Evolutionary conservation across 2,888 invertebrate genomes (phyloP), one percentile per base, ranked within the genome.

Genomic region (Leptodirus hochenwartii): DNA sequence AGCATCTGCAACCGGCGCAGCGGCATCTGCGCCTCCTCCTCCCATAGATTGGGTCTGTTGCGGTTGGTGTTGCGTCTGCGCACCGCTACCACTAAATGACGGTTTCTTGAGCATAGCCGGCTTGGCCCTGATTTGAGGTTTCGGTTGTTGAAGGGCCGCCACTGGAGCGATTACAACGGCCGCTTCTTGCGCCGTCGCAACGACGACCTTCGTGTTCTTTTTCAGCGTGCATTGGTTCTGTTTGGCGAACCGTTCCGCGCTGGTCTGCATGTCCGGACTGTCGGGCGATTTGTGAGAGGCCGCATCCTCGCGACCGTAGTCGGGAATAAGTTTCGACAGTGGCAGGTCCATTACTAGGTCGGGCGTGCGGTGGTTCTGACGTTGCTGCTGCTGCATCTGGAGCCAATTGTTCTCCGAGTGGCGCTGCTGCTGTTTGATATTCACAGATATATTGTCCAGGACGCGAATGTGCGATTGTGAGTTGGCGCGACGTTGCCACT

Each of bases 261-360:
- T 72, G 8, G 76, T 77, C 34, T 73, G 70, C 65, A 69, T 68
- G 38, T 71, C 70, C 1, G 69, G 66, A 32, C 66, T 67, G 35
- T 64, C 66, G 0, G 62, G 62, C 51, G 48, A 38, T 53, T 54
- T 10, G 51, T 44, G 24, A 3, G 25, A 27, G 11, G 26, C 24
- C 2, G 20, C n/a, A 16, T 34, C 35, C 5, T 31, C 33, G n/a
- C 30, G 32, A 10, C 27, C 15, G 11, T 22, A 14, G 4, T 31
- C n/a, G n/a, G n/a, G n/a, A n/a, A n/a, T n/a, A n/a, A n/a, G n/a
- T n/a, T n/a, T n/a, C n/a, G n/a, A n/a, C 39, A 71, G 57, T n/a
- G 82, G 82, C 42, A 82, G 58, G 55, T 80, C 82, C 70, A 81
- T 74, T 38, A 84, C 82, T 33, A 82, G 61, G 58, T 82, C 84